Evolutionary conservation across 2,113 vertebrate species (phyloP).

Genomic region (Mirza zaza): DNA sequence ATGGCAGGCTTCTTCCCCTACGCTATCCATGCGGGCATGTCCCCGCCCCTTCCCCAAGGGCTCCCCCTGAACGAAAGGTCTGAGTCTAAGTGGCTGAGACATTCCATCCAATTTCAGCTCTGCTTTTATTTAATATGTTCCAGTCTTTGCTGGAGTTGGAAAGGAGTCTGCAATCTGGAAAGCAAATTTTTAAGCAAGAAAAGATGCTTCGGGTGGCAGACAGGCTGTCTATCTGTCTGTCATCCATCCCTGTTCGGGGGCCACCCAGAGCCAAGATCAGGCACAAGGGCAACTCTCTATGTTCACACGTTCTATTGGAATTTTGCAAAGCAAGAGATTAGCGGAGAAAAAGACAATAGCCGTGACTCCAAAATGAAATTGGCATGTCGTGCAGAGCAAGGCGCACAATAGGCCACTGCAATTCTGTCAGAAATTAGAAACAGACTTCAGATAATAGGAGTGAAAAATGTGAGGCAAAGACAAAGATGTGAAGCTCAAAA

Average conservation of each 20-base stretch:
- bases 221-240: conserved; percentile 56
- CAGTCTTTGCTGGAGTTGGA: conserved; percentile 66
- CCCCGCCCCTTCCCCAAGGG: background rate
- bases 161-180: conserved; percentile 55
- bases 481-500: conserved; percentile 27
- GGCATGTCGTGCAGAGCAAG: background rate
- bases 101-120: conserved; percentile 66
- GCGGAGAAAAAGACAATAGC: conserved; percentile 47
- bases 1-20: background rate
- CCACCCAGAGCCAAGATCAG: conserved; percentile 27
- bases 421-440: background rate
- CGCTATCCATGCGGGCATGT: background rate
- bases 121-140: conserved; percentile 69
- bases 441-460: conserved; percentile 61
- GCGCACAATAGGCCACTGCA: background rate
- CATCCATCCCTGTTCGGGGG: conserved; percentile 27
- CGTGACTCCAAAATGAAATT: conserved; percentile 55
- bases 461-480: background rate
- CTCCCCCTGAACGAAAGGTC: conserved; percentile 11
- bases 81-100: conserved; percentile 58
- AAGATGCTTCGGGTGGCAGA: conserved; percentile 60
- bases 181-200: conserved; percentile 72
- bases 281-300: conserved; percentile 33
- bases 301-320: conserved; percentile 55
- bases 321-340: conserved; percentile 41